These are phyloP conservation scores for Serilophus lunatus DNA, from an alignment of 2,113 vertebrate species.

Conservation along the genomic window DNA sequence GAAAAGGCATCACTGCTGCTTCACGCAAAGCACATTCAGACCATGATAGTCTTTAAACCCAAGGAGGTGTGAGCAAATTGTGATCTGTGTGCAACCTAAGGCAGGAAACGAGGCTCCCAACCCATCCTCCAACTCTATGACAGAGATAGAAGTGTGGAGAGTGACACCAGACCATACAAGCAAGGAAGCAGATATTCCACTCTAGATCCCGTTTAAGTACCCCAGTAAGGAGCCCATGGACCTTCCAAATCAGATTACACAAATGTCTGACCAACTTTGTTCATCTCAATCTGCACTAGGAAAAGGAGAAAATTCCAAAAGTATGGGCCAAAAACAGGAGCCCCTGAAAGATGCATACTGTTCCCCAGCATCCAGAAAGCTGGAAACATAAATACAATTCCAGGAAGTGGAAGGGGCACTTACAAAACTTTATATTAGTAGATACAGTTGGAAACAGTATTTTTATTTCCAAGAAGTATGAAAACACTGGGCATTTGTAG, in stretches of 20 bases:
- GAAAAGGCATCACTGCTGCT: not conserved
- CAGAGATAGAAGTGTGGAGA: not conserved
- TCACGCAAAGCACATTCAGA: not conserved
- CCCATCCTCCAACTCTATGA: fast-evolving
- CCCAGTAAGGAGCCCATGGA: not conserved
- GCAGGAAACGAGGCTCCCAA: not conserved
- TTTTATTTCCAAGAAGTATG: not conserved
- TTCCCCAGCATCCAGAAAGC: not conserved
- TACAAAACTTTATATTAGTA: not conserved
- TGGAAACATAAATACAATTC: not conserved
- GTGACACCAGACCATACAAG: not conserved
- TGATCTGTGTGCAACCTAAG: not conserved
- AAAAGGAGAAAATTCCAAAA: not conserved
- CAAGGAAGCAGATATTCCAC: not conserved
- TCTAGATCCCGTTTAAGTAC: not conserved
- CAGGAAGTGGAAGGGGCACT: not conserved
- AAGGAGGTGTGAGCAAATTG: not conserved
- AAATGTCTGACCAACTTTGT: not conserved
- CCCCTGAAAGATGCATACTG: not conserved
- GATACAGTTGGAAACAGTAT: not conserved
- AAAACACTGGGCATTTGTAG: not conserved
- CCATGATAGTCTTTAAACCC: not conserved
- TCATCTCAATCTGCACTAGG: not conserved
- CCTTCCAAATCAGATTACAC: not conserved
- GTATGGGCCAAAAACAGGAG: not conserved